Evolutionary conservation across 2,888 invertebrate genomes (phyloP).

Genomic region (Helobdella robusta): DNA sequence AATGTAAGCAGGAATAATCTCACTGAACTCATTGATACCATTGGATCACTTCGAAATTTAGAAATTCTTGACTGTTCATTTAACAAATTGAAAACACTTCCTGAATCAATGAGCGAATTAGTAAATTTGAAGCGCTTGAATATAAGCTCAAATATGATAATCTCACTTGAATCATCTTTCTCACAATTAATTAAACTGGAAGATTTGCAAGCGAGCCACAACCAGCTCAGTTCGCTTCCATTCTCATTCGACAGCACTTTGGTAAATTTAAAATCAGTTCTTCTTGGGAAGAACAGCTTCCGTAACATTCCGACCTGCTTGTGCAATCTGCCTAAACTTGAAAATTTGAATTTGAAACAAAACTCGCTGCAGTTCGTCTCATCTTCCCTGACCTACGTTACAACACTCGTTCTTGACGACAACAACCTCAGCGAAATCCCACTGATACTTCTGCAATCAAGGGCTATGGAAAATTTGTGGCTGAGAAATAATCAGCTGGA

Average conservation of each 20-base stretch:
- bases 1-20: conserved; percentile 6
- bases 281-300: conserved; percentile 5
- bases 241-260: conserved; percentile 8
- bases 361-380: conserved; percentile 3
- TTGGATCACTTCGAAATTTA: background rate
- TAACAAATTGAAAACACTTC: background rate
- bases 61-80: conserved; percentile 1
- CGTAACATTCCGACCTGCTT: background rate
- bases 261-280: background rate
- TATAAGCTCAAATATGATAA: background rate
- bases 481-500: conserved; percentile 5
- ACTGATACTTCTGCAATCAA: background rate
- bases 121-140: conserved; percentile 4
- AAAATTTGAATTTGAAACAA: background rate
- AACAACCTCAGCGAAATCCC: conserved; percentile 10
- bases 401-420: background rate
- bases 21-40: background rate
- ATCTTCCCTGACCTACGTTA: background rate
- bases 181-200: background rate
- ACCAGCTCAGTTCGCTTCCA: background rate
- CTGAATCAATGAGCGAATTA: background rate
- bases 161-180: background rate
- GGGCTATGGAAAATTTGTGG: background rate
- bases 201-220: conserved; percentile 5
- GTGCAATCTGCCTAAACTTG: background rate